Evolutionary conservation across 2,113 vertebrate genomes (phyloP).

Genomic region (Bubo scandiacus): DNA sequence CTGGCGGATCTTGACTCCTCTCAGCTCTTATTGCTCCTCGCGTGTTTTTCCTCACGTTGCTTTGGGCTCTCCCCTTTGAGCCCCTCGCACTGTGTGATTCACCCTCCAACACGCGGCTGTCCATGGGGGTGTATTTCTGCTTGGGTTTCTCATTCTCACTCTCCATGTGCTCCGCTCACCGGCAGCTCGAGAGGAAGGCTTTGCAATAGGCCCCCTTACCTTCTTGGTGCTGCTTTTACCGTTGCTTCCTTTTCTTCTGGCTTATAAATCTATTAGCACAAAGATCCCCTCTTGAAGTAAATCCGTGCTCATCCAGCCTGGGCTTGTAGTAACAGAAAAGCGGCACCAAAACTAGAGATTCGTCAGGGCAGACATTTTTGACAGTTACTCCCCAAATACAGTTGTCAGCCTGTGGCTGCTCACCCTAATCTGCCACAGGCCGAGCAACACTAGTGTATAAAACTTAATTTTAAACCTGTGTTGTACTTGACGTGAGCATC

Average conservation of each 20-base stretch:
- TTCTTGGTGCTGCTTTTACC: neutral
- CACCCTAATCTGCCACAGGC: neutral
- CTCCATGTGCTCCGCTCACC: accelerated
- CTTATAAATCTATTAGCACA: accelerated
- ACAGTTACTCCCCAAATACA: neutral
- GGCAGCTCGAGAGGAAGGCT: accelerated
- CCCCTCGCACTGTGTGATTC: accelerated
- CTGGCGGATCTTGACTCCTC: neutral
- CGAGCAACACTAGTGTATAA: accelerated
- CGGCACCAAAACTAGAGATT: neutral
- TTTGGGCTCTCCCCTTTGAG: accelerated
- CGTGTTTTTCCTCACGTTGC: accelerated
- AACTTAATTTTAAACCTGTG: neutral
- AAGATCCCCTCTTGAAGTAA: accelerated
- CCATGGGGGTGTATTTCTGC: accelerated
- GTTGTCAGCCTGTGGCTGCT: neutral
- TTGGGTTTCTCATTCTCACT: too few relatives aligned
- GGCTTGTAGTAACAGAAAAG: neutral
- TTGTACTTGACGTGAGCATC: accelerated
- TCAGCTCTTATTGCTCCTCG: accelerated
- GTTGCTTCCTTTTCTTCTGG: neutral
- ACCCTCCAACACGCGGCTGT: accelerated
- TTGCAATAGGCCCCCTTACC: accelerated
- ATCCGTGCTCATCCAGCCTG: accelerated
- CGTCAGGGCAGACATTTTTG: neutral